Conservation (phyloP, 2,113 vertebrate genomes). For the Ceratotherium simum region DNA sequence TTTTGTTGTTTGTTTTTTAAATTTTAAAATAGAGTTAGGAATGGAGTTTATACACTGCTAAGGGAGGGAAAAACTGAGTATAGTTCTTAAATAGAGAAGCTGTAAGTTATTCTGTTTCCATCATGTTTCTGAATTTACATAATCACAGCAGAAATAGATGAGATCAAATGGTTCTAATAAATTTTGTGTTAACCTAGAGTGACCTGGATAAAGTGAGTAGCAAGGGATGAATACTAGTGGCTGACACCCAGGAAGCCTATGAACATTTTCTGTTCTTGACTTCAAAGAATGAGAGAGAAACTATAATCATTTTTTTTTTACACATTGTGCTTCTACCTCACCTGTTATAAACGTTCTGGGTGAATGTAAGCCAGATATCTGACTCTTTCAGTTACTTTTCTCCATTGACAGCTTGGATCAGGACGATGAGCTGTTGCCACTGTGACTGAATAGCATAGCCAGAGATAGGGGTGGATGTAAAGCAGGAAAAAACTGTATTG, state of each 20-base stretch:
- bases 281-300: not conserved
- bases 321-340: not conserved
- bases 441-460: not conserved
- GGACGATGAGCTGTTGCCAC: not conserved
- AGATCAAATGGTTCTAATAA: not conserved
- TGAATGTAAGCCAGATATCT: not conserved
- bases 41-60: not conserved
- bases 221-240: not conserved
- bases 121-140: not conserved
- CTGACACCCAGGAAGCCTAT: not conserved
- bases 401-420: not conserved
- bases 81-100: not conserved
- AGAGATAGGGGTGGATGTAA: not conserved
- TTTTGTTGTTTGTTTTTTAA: not conserved
- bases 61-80: not conserved
- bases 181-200: constrained; percentile 21
- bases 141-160: not conserved
- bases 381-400: not conserved
- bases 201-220: not conserved
- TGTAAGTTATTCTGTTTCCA: not conserved
- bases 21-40: constrained; percentile 11
- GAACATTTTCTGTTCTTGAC: not conserved
- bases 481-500: not conserved
- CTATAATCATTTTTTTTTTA: not conserved
- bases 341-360: not conserved